A percentile compares a stretch with the other conserved stretches of the same genome.
phyloP scores from a whole-genome alignment of 2,113 vertebrate genomes.

The Podarcis raffonei region DNA sequence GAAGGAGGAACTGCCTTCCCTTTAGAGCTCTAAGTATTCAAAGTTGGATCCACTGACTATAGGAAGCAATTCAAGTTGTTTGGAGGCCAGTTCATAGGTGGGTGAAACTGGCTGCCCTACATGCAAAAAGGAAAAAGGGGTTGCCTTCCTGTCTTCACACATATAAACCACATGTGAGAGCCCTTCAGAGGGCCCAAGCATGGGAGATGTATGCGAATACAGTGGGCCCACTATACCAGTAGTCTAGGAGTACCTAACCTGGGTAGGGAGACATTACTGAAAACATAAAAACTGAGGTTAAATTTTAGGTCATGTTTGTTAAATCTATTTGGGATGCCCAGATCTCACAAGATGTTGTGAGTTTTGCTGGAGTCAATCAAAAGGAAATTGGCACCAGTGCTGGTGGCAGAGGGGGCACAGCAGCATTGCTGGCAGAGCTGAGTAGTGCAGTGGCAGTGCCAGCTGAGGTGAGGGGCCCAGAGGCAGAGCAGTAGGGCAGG shows the following conservation, averaged over 20 bases:
- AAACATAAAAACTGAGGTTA: not conserved
- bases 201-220: not conserved
- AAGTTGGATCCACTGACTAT: not conserved
- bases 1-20: not conserved
- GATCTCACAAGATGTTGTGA: not conserved
- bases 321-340: not conserved
- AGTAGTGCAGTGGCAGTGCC: too few species aligned
- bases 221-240: not conserved
- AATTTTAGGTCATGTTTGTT: not conserved
- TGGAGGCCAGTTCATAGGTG: not conserved
- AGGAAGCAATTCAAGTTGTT: not conserved
- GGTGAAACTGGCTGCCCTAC: not conserved
- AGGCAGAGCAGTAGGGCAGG: too few species aligned
- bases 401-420: too few species aligned
- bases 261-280: not conserved
- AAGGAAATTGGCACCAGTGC: too few species aligned
- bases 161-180: not conserved
- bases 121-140: not conserved
- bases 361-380: not conserved
- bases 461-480: too few species aligned
- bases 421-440: too few species aligned
- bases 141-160: not conserved
- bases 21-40: not conserved
- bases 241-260: not conserved
- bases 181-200: not conserved